Base-by-base conservation (phyloP, 2,113 vertebrate species). In the Hydrochoerus hydrochaeris region DNA sequence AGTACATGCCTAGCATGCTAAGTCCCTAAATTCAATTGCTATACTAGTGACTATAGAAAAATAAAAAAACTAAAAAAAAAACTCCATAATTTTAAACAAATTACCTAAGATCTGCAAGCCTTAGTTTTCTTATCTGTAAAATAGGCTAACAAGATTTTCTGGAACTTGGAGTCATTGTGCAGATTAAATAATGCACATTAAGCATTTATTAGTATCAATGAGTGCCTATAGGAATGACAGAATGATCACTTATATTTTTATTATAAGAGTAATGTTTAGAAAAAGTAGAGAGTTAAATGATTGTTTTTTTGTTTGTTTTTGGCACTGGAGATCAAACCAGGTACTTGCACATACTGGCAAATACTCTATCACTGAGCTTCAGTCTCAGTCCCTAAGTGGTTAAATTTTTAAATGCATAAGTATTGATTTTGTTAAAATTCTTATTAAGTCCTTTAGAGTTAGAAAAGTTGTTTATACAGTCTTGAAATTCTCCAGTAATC, bases 201-300 rank as follows among this genome's bases (percentile, higher is more conserved):
- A 91, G 4, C 35, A 91, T 12, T 77, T 86, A n/a, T 12, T 88
- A 88, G 84, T 93, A 57, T 85, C 77, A 80, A 20, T 58, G 46
- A 85, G 35, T 95, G 16, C 4, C 41, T 65, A 14, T 38, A 7
- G 7, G 44, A 77, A 30, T 77, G 73, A 12, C 73, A 77, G 44
- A 46, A 77, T 77, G 16, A 49, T 93, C 35, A 75, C 24, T 65
- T 95, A 60, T 94, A 30, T 58, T 62, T 71, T 94, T 91, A 54
- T 63, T 54, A 60, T 77, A 62, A 46, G 30, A 90, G 9, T 73
- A 82, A 5, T 54, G 91, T 95, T 95, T 78, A 88, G 63, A 11
- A 96, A 57, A 94, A 77, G n/a, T 77, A 91, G 73, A 81, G 81
- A 75, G 38, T 85, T 90, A 91, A 85, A 85, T 84, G 12, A 44